Conservation (phyloP, 2,888 invertebrate genomes). For the Scotopteryx bipunctaria region DNA sequence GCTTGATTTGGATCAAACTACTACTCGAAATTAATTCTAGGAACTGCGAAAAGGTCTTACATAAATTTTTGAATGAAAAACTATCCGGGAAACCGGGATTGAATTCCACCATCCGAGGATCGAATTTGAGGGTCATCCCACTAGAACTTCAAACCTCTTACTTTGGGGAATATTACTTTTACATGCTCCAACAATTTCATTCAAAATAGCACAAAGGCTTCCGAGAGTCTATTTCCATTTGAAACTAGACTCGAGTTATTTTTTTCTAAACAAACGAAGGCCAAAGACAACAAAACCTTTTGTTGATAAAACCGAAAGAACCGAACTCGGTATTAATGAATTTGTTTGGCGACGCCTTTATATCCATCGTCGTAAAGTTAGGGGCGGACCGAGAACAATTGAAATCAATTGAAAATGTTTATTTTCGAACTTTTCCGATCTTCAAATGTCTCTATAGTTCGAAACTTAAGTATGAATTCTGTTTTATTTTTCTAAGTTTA, state of each 20-base stretch:
- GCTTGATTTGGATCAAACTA: no score
- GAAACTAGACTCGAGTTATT: conserved; percentile 1
- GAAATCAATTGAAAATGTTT: background rate
- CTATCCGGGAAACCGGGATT: background rate
- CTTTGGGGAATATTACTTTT: background rate
- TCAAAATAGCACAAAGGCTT: background rate
- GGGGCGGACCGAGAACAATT: conserved; percentile 6
- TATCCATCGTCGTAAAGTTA: conserved; percentile 6
- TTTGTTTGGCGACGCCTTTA: conserved; percentile 21
- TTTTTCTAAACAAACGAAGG: conserved; percentile 13
- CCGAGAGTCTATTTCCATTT: background rate
- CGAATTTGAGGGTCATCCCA: background rate
- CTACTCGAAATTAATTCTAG: no score
- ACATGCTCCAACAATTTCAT: background rate
- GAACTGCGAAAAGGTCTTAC: no score
- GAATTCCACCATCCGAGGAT: background rate
- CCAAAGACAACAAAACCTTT: conserved; percentile 18
- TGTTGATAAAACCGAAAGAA: conserved; percentile 16
- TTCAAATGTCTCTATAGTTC: no score
- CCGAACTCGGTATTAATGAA: conserved; percentile 20
- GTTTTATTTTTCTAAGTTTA: no score
- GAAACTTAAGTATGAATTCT: no score
- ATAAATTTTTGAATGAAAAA: background rate
- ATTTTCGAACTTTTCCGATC: no score
- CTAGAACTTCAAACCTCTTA: background rate